Conservation (phyloP, 2,113 vertebrate genomes). For the Hypanus sabinus region DNA sequence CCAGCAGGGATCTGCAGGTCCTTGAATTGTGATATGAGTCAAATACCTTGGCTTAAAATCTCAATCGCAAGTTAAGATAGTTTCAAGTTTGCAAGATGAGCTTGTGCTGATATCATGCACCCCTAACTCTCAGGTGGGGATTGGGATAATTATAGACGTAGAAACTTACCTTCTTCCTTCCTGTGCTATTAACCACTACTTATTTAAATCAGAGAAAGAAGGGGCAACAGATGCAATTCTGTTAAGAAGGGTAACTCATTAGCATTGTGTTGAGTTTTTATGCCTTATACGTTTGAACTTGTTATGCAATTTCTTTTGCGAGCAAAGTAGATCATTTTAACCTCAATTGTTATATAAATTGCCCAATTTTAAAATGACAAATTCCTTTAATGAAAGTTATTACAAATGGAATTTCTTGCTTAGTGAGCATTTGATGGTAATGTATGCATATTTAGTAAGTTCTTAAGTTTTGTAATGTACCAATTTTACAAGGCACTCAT, state of each 20-base stretch:
- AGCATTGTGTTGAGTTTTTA: not conserved
- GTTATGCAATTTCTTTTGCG: conserved; percentile 11
- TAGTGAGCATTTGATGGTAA: not conserved
- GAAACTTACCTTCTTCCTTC: not conserved
- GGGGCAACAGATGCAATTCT: not conserved
- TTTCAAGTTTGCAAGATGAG: not conserved
- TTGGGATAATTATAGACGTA: not conserved
- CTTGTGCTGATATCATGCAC: not conserved
- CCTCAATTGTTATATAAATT: not conserved
- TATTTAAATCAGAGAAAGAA: not conserved
- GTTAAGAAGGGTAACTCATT: not conserved
- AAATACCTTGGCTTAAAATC: not conserved
- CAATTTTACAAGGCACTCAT: too few relatives aligned
- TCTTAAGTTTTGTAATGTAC: too few relatives aligned
- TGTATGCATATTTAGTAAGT: too few relatives aligned
- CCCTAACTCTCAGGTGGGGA: not conserved
- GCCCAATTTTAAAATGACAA: not conserved
- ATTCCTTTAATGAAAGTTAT: not conserved
- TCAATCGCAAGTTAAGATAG: not conserved
- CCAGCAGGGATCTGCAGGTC: not conserved
- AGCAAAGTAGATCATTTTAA: not conserved
- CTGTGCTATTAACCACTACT: not conserved
- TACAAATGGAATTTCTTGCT: not conserved
- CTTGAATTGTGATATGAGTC: not conserved
- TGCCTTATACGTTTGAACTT: not conserved